Base-by-base conservation (phyloP, 2,888 invertebrate species). In the Himalopsyche tibetana region DNA sequence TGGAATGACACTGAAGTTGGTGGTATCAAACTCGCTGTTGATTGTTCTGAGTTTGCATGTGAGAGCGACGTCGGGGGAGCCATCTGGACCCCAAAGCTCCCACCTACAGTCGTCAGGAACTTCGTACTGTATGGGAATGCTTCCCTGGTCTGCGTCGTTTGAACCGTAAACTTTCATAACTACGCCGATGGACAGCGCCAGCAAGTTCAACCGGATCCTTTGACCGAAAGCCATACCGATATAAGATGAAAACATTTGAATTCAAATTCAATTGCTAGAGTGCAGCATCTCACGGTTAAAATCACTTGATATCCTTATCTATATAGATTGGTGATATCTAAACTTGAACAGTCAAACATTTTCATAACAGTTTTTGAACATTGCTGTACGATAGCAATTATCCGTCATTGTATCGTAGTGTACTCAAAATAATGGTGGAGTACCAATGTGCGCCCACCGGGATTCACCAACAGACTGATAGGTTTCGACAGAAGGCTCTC, bases 91-190 rank as follows among this genome's bases (percentile, higher is more conserved):
- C 89, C 94, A 92, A 69, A 95, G 91, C 95, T 95, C 95, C 96
- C 96, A 96, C 90, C 96, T 95, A 90, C 97, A 98, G 91, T 97
- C 96, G 91, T 97, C 97, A 86, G 97, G 97, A 89, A 97, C 96
- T 92, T 97, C 97, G 92, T 97, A 96, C 89, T 93, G 93, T 88
- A 93, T 90, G 84, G 93, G 93, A 12, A 56, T 55, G n/a, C 83
- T 69, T 40, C 85, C 85, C n/a, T 84, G 51, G 55, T 84, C 86
- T 55, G 63, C 84, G 28, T 85, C 87, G 56, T 85, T 83, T 6
- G 84, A 84, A 28, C 84, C 86, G 83, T 81, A 81, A 36, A 82
- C 86, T 42, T 69, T 51, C n/a, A 84, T 81, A 42, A 82, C 86
- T 80, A 82, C 82, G 82, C 55, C 69, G 74, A 86, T 81, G 45